These are phyloP conservation scores for Prosapia bicincta DNA, from an alignment of 2,888 invertebrate species.

Conservation along the genomic window DNA sequence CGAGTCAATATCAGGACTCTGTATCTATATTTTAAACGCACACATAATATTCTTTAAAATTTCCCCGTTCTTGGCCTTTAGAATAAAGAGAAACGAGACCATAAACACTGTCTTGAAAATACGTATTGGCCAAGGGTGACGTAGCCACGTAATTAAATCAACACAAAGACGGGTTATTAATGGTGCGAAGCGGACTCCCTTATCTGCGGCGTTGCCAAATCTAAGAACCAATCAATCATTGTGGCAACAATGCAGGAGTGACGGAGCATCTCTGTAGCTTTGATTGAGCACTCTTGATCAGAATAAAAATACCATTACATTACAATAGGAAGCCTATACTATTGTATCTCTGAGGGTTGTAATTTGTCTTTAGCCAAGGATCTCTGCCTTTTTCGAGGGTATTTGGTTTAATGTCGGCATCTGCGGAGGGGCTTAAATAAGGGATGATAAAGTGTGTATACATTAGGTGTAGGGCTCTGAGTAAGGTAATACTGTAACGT, in stretches of 20 bases:
- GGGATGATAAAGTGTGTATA: neutral
- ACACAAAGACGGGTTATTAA: slow-evolving; percentile 2
- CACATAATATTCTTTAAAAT: no score
- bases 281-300: neutral
- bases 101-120: no score
- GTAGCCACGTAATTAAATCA: neutral
- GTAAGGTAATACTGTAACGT: no score
- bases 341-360: neutral
- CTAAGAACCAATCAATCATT: neutral
- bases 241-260: neutral
- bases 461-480: neutral
- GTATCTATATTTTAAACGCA: no score
- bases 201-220: neutral
- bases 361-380: neutral
- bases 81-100: no score
- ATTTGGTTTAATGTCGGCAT: neutral
- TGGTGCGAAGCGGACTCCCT: neutral
- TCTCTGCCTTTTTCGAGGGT: neutral
- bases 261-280: neutral
- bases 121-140: neutral
- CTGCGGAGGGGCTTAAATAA: neutral
- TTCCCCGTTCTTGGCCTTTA: no score
- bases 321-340: neutral
- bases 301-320: slow-evolving; percentile 2
- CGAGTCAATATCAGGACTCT: no score